phyloP scores from a whole-genome alignment of 2,113 vertebrate genomes.

The Artemisiospiza belli region DNA sequence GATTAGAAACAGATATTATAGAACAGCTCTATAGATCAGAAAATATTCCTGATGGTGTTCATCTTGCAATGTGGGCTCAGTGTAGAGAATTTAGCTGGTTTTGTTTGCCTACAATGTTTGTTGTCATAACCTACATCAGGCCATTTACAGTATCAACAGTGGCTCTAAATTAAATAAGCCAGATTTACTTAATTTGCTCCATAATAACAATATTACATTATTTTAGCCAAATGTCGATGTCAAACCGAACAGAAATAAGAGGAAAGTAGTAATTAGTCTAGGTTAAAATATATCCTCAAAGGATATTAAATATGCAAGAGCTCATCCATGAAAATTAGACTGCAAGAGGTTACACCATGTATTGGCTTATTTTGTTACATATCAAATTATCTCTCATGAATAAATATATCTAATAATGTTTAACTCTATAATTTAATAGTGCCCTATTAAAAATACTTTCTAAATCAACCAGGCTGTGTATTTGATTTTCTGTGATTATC shows the following conservation, averaged over 20 bases:
- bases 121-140: conserved; percentile 13
- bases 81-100: neutral
- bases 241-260: conserved; percentile 76
- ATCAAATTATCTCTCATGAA: conserved; percentile 83
- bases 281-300: conserved; percentile 81
- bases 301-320: conserved; percentile 82
- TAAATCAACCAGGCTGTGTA: conserved; percentile 67
- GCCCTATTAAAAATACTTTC: conserved; percentile 75
- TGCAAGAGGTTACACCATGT: conserved; percentile 77
- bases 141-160: conserved; percentile 54
- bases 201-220: conserved; percentile 77
- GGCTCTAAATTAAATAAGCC: conserved; percentile 58
- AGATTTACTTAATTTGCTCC: conserved; percentile 66
- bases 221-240: conserved; percentile 73
- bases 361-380: conserved; percentile 81
- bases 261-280: conserved; percentile 80
- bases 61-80: neutral
- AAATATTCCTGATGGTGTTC: neutral
- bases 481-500: conserved; percentile 72
- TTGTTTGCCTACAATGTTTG: neutral
- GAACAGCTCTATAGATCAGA: neutral
- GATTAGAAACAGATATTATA: neutral
- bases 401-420: conserved; percentile 81
- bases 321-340: conserved; percentile 82
- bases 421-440: conserved; percentile 79